Evolutionary conservation across 2,797 vertebrate species (phyloP), one percentile per base, ranked within the genome.

Genomic region (Tarsius wallacei): DNA sequence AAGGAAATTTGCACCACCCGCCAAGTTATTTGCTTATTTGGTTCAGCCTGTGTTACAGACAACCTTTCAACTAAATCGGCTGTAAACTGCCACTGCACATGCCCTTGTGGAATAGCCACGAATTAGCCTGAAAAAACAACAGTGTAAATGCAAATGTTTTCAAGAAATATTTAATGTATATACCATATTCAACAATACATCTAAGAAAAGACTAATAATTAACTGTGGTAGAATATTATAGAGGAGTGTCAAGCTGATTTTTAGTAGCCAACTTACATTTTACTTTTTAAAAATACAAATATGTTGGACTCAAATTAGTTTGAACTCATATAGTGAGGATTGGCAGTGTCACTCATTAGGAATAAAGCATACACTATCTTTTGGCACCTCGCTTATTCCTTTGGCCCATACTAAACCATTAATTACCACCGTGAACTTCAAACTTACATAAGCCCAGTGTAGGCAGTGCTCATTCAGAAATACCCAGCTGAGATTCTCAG

Each of bases 231-330:
- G 33, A 73, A 55, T 16, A 47, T 47, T 68, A 31, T 3, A 33
- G 21, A 85, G 53, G 36, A 55, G 0, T 8, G 16, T 22, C 59
- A 68, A 74, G n/a, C 7, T 47, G 42, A n/a, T 31, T 87, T 36
- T 83, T 36, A 90, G 57, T 22, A 71, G 63, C 10, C 15, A 91
- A 84, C 4, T 12, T 15, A 22, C 3, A 26, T 70, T 92, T 66
- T 31, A 90, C 19, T 78, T 83, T 94, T 47, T 57, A 66, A 78
- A 78, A 57, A 24, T 47, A 73, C 9, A 96, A 91, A 59, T 71
- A 57, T 33, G 51, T 33, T 24, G n/a, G 15, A 80, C 36, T 61
- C 85, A 78, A 89, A 33, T 90, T 31, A 66, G 31, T 51, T 22
- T 59, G 77, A 91, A 81, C 22, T 11, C 28, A 31, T 42, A 68